Evolutionary conservation across 2,797 vertebrate genomes (phyloP), one percentile per base, ranked within the genome.

Genomic region (Myiotriccus ornatus): DNA sequence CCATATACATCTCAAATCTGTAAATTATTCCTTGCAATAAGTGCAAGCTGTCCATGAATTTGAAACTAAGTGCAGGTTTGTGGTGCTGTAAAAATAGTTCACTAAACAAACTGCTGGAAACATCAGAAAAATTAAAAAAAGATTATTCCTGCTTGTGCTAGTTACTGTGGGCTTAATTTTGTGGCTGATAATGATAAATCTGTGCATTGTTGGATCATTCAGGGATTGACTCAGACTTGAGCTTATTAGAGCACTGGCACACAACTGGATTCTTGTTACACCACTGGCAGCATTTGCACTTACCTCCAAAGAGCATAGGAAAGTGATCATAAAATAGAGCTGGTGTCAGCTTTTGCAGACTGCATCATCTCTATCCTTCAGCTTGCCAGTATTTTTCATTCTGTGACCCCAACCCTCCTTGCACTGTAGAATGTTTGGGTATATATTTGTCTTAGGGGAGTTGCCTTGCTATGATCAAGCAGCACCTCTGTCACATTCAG

Each of bases 251-350:
- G 47, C 47, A 62, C 17, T 35, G 39, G 41, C 70, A 46, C 1
- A 2, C 43, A 35, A 19, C 59, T 53, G 34, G 68, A 69, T 55
- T 82, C 20, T 76, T n/a, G 17, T 34, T 49, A 59, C 15, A 64
- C 4, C 1, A 0, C 22, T 52, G 68, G 35, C 35, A 71, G 15
- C 3, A 10, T 53, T 76, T 9, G 2, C 15, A 12, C 32, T 67
- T 75, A 71, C 21, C 34, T 18, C 12, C 59, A 35, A 65, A 88
- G 35, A 44, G 14, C 56, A 34, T 1, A 4, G 32, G 80, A 37
- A 44, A 69, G 24, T 9, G 44, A 74, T 52, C 35, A 44, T 60
- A 70, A 84, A 87, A 75, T 18, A 24, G 23, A 65, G 19, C 24
- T 65, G 46, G 12, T 50, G 27, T 30, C 79, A 82, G 28, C 10